phyloP scores from a whole-genome alignment of 2,797 vertebrate genomes.

The Hoplostethus atlanticus region DNA sequence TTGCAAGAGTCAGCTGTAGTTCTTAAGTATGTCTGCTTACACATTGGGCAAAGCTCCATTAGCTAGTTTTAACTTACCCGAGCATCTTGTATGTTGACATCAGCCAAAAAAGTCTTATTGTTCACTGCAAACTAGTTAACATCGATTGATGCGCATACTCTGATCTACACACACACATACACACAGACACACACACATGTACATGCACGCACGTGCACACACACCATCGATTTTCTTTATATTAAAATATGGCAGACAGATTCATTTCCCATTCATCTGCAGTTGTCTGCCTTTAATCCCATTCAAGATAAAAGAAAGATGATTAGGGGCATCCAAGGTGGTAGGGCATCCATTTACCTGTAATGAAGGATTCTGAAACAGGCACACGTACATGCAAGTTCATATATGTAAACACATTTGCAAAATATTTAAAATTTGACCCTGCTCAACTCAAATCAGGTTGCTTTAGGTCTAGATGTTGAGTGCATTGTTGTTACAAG shows the following conservation, averaged over 20 bases:
- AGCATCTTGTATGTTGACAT: constrained; percentile 46
- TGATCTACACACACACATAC: neutral
- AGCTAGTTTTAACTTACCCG: constrained; percentile 14
- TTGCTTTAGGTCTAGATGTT: too few species aligned
- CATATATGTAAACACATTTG: too few species aligned
- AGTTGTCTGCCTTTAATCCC: constrained; percentile 48
- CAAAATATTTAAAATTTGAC: too few species aligned
- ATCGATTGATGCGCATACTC: neutral
- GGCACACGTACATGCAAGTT: too few species aligned
- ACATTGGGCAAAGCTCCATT: constrained; percentile 9
- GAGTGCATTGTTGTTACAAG: too few species aligned
- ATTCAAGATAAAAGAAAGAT: neutral
- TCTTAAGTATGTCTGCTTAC: constrained; percentile 25
- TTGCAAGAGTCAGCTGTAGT: constrained; percentile 9
- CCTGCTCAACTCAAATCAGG: too few species aligned
- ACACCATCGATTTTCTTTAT: constrained; percentile 6
- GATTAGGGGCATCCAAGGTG: too few species aligned
- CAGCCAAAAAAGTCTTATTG: constrained; percentile 8
- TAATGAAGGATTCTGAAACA: too few species aligned
- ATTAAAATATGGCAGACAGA: constrained; percentile 33
- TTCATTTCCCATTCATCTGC: constrained; percentile 47
- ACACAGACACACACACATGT: constrained; percentile 2
- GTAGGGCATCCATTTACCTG: too few species aligned
- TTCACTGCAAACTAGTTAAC: constrained; percentile 46
- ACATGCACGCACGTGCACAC: neutral